Percentiles rank a stretch among this genome's conserved stretches.
Evolutionary conservation across 2,888 invertebrate genomes (phyloP).

Genomic region (Calameuta pallipes): DNA sequence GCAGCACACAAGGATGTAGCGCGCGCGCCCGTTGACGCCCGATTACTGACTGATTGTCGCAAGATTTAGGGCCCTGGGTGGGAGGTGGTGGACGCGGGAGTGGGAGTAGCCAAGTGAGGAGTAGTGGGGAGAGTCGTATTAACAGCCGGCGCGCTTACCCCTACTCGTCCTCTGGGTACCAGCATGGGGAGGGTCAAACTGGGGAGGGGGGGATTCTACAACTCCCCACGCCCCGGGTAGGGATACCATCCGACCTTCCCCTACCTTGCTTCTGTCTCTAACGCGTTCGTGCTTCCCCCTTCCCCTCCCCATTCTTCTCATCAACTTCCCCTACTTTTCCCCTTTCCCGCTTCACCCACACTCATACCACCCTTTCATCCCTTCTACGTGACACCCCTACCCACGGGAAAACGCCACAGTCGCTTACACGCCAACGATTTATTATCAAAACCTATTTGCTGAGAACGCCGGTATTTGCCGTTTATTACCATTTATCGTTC

Average conservation of each 20-base stretch:
- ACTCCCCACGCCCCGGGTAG: not conserved
- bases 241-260: not conserved
- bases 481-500: slow-evolving; percentile 43
- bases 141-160: slow-evolving; percentile 30
- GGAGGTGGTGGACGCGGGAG: slow-evolving; percentile 34
- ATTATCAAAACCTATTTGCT: slow-evolving; percentile 43
- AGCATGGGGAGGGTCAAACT: not conserved
- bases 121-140: slow-evolving; percentile 25
- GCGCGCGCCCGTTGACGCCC: slow-evolving; percentile 52
- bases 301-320: no score
- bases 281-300: not conserved
- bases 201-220: not conserved
- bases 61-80: slow-evolving; percentile 51
- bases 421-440: slow-evolving; percentile 31
- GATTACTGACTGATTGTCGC: slow-evolving; percentile 58
- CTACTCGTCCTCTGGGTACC: slow-evolving; percentile 11
- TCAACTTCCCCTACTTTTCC: not conserved
- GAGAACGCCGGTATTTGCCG: slow-evolving; percentile 41
- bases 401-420: not conserved
- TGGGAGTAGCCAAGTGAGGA: slow-evolving; percentile 7
- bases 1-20: slow-evolving; percentile 15
- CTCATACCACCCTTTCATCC: not conserved
- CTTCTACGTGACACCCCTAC: not conserved
- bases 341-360: no score
- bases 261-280: not conserved